Evolutionary conservation across 2,113 vertebrate genomes (phyloP).

Genomic region (Laticauda laticaudata): DNA sequence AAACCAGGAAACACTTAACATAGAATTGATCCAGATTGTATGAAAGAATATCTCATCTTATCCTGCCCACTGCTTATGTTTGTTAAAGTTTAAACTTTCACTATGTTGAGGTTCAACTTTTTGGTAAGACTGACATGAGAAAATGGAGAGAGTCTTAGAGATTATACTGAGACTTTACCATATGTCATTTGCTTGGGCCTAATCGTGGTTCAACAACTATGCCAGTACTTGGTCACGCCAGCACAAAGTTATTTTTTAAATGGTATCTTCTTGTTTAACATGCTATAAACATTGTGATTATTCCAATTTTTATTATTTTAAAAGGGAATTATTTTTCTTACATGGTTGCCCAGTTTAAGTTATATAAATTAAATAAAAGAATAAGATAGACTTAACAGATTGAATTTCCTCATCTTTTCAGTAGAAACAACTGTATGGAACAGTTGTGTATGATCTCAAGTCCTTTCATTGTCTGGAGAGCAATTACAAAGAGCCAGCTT

Average conservation of each 20-base stretch:
- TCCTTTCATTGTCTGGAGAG: not conserved
- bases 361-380: not conserved
- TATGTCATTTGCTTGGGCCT: not conserved
- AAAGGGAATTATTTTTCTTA: not conserved
- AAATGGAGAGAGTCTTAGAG: not conserved
- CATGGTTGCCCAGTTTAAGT: not conserved
- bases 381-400: not conserved
- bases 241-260: not conserved
- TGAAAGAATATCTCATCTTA: not conserved
- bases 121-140: not conserved
- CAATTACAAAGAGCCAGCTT: not conserved
- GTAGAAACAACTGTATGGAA: not conserved
- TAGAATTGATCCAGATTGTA: not conserved
- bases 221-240: not conserved
- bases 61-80: not conserved
- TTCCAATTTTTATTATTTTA: not conserved
- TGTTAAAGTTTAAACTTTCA: not conserved
- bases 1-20: not conserved
- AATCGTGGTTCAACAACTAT: not conserved
- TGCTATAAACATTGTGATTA: not conserved
- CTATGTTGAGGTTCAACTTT: not conserved
- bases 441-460: not conserved
- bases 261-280: not conserved
- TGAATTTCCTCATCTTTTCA: not conserved
- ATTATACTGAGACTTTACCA: not conserved